Conservation (phyloP, 2,113 vertebrate genomes). For the Crotalus tigris region DNA sequence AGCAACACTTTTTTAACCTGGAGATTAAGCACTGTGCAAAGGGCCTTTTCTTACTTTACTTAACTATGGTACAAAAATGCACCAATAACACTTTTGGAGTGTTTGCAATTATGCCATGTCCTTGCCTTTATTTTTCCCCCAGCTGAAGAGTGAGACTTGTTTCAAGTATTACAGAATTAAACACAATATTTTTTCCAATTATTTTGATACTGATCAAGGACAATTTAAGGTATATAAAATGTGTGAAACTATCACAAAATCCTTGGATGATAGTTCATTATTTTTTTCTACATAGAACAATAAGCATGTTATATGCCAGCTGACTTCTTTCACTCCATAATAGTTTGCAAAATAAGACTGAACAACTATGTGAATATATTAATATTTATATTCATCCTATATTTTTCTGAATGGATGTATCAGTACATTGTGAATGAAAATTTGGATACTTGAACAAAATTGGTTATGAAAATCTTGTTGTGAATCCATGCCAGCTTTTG, state of each 20-base stretch:
- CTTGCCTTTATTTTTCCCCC: not conserved
- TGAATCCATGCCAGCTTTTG: no score
- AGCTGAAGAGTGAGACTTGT: not conserved
- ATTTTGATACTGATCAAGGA: not conserved
- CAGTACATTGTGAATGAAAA: not conserved
- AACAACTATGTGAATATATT: not conserved
- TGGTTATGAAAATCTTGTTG: not conserved
- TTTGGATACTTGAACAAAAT: not conserved
- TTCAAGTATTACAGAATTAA: not conserved
- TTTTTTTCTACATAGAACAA: not conserved
- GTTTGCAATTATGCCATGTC: not conserved
- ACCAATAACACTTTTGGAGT: not conserved
- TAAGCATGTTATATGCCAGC: not conserved
- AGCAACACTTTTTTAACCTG: not conserved
- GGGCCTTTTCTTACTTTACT: not conserved
- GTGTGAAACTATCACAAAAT: not conserved
- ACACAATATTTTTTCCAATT: not conserved
- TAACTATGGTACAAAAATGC: not conserved
- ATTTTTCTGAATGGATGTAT: not conserved
- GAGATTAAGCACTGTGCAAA: not conserved
- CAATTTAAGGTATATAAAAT: not conserved
- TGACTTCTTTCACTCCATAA: not conserved
- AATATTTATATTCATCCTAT: not conserved
- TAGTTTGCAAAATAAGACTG: not conserved
- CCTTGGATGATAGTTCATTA: not conserved